Base-by-base conservation (phyloP, 2,113 vertebrate species). In the Callithrix jacchus region DNA sequence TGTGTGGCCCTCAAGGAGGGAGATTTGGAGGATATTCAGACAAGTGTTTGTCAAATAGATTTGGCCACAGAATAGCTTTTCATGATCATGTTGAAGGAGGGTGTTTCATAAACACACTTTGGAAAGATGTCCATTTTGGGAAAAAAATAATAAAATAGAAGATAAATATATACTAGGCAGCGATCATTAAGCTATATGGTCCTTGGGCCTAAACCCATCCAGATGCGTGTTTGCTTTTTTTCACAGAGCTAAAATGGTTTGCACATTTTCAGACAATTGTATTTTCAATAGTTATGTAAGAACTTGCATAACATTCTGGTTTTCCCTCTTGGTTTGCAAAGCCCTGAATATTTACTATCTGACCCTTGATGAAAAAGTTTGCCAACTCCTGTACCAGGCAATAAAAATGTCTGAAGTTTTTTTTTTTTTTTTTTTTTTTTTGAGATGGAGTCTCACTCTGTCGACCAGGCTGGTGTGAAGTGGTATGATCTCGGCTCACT, bases 311-410 rank as follows among this genome's bases (percentile, higher is more conserved):
- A 94, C 61, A 56, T 94, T 95, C n/a, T 80, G 49, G 45, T 58
- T 95, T 90, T 89, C 80, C 21, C 10, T 89, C 84, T 93, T 96
- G 84, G 84, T 61, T 97, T 56, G 54, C 73, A 35, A 83, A 91
- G 64, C 56, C 84, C 85, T 2, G 94, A 68, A 90, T 92, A 91
- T 94, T 94, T 96, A 93, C 64, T 56, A 61, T 70, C 35, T 58
- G 61, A 81, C 37, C 70, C 40, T 80, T 68, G 21, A 79, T n/a
- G 70, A 23, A 68, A 87, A 82, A 71, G 84, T 73, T 95, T 81
- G 83, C 79, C 45, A 49, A 54, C 45, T 96, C 37, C 27, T 68
- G 61, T 25, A 25, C 23, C 20, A 58, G 52, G 52, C 61, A 35
- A 40, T 40, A 73, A 89, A 89, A 52, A 49, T 13, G 52, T 68